Conservation (phyloP, 2,113 vertebrate species). For the Hydrochoerus hydrochaeris region DNA sequence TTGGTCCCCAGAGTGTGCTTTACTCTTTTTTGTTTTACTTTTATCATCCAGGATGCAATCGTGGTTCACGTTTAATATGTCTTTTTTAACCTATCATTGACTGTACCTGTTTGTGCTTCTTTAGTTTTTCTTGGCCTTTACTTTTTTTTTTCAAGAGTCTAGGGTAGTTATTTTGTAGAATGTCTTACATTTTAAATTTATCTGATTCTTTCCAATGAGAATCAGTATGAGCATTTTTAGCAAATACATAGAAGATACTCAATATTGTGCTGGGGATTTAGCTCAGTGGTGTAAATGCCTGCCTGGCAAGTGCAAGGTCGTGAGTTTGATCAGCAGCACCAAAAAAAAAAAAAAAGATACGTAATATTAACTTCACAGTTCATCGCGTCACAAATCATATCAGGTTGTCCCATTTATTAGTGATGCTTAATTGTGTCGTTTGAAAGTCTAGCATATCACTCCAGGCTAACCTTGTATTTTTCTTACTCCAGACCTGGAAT, state of each 20-base stretch:
- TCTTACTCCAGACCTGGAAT: background rate
- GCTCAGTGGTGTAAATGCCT: no score
- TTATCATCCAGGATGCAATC: background rate
- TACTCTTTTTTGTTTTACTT: slow-evolving; percentile 17
- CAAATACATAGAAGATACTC: background rate
- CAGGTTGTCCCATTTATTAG: background rate
- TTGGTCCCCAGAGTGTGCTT: background rate
- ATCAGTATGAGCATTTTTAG: slow-evolving; percentile 31
- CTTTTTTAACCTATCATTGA: slow-evolving; percentile 11
- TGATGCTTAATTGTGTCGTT: slow-evolving; percentile 12
- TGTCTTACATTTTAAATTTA: background rate
- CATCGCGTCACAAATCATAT: background rate
- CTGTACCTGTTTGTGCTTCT: background rate
- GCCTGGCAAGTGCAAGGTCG: no score
- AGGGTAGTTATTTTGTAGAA: background rate
- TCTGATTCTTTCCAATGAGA: slow-evolving; percentile 39
- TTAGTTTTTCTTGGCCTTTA: slow-evolving; percentile 10
- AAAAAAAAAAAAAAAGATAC: no score
- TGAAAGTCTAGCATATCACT: background rate
- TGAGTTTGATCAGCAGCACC: no score
- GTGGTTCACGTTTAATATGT: background rate
- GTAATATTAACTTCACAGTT: background rate
- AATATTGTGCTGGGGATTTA: no score
- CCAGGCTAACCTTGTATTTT: background rate
- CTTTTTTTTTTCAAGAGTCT: background rate